Conservation (phyloP, 2,797 vertebrate species). For the Cossypha dichroa region DNA sequence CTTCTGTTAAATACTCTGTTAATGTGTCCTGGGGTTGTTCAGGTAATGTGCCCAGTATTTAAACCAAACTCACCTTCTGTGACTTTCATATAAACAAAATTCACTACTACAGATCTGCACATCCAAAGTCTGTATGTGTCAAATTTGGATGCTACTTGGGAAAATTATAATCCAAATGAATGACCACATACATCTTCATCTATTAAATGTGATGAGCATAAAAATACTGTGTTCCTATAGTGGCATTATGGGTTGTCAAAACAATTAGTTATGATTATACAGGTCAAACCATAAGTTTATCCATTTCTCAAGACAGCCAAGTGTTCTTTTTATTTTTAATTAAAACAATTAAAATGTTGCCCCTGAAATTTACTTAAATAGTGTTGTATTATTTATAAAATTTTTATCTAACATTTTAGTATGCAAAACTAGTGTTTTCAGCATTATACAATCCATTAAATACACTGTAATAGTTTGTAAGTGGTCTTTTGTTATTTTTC, state of each 20-base stretch:
- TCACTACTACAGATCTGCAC: background rate
- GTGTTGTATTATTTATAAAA: background rate
- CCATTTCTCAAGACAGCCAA: background rate
- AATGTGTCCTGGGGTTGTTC: background rate
- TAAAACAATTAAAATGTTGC: conserved; percentile 43
- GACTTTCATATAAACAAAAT: background rate
- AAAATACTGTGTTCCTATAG: background rate
- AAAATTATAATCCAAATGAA: background rate
- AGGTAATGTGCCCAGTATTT: background rate
- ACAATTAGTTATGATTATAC: background rate
- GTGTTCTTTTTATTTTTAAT: conserved; percentile 8
- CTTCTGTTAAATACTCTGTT: background rate
- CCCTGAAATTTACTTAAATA: background rate
- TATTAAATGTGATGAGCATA: background rate
- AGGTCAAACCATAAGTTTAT: conserved; percentile 2
- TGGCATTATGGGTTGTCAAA: background rate
- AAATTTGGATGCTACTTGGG: background rate
- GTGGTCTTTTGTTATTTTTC: background rate
- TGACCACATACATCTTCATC: background rate
- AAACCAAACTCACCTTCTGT: background rate
- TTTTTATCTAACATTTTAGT: background rate
- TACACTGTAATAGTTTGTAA: background rate
- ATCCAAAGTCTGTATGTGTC: background rate
- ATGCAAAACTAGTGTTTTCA: background rate
- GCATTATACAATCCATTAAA: background rate